A percentile compares a stretch with the other conserved stretches of the same genome.
Evolutionary conservation across 2,888 invertebrate genomes (phyloP).

Genomic region (Pollenia angustigena): DNA sequence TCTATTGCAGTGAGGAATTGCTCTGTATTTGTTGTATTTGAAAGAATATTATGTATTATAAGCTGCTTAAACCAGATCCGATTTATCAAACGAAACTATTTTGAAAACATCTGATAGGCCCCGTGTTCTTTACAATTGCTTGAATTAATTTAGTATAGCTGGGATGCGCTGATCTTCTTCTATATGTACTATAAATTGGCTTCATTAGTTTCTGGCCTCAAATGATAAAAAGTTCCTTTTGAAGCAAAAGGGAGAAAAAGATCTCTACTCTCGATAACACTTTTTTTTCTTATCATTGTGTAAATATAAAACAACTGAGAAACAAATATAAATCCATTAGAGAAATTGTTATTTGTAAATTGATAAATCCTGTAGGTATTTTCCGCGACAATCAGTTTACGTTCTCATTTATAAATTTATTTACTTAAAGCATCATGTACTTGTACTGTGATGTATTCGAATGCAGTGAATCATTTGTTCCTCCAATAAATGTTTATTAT

Average conservation of each 20-base stretch:
- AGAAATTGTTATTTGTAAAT: slow-evolving; percentile 36
- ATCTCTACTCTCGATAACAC: neutral
- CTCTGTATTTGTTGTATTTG: no score
- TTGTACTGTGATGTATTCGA: neutral
- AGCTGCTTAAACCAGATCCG: no score
- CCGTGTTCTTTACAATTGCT: no score
- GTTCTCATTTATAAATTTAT: neutral
- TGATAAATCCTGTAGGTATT: slow-evolving; percentile 41
- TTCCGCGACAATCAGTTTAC: slow-evolving; percentile 27
- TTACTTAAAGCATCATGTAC: slow-evolving; percentile 33
- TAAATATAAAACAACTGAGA: neutral
- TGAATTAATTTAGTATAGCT: no score
- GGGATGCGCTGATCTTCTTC: no score
- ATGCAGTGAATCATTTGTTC: slow-evolving; percentile 1
- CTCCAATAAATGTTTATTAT: slow-evolving; percentile 1
- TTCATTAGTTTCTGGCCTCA: neutral
- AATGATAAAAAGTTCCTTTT: neutral
- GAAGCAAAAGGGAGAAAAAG: no score
- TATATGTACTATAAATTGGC: no score
- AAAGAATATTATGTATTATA: no score
- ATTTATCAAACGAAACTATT: no score
- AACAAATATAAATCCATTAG: neutral
- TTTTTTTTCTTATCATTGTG: neutral
- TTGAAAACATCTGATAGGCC: no score
- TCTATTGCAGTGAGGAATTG: no score